Percentiles rank a stretch among this genome's conserved stretches.
These are phyloP conservation scores for Tenebrio molitor DNA, from an alignment of 1,140 invertebrate genomes.

Conservation along the genomic window DNA sequence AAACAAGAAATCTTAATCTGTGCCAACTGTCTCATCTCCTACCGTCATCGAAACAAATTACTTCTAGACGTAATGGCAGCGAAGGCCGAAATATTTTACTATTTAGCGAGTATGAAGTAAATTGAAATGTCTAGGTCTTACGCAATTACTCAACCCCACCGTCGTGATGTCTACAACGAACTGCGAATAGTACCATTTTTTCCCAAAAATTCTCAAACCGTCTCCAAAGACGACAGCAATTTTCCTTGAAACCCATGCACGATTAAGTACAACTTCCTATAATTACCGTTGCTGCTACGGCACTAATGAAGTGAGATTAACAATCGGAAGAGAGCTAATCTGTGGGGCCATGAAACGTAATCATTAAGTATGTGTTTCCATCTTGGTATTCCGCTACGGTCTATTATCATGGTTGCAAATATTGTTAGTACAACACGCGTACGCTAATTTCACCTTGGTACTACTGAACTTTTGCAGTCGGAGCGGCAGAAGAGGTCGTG, in stretches of 20 bases:
- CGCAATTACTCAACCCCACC: too few species aligned
- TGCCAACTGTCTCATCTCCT: background rate
- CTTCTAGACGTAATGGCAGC: background rate
- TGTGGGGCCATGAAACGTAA: conserved; percentile 50
- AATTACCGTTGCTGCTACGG: background rate
- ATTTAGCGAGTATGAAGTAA: conserved; percentile 11
- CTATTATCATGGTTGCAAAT: conserved; percentile 10
- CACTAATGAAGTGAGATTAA: conserved; percentile 19
- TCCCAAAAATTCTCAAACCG: too few species aligned
- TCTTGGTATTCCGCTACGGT: too few species aligned
- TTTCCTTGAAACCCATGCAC: too few species aligned
- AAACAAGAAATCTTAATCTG: too few species aligned
- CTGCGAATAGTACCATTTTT: too few species aligned
- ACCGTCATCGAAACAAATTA: background rate
- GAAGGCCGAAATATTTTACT: conserved; percentile 17
- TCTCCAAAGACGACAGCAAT: too few species aligned
- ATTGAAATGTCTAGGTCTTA: background rate
- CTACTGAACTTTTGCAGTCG: background rate
- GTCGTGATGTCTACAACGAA: background rate
- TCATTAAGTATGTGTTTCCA: conserved; percentile 41
- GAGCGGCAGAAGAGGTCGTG: too few species aligned
- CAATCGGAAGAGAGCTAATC: conserved; percentile 38
- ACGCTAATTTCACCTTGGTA: background rate
- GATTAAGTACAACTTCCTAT: background rate
- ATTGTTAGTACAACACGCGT: conserved; percentile 1